Conservation (phyloP, 2,888 invertebrate species). For the Sminthurinus aureus region DNA sequence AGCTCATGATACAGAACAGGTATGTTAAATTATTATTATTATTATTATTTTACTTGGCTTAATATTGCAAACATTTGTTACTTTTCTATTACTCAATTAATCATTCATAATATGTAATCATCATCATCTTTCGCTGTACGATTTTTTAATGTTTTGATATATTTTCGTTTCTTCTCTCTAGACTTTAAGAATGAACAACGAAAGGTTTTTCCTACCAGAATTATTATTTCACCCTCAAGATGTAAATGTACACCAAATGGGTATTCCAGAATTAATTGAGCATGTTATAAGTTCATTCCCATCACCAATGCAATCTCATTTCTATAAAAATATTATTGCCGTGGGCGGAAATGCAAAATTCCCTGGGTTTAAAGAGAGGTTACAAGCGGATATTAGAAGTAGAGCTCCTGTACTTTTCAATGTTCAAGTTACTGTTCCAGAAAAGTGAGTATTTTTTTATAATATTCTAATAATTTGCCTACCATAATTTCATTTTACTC, state of each 20-base stretch:
- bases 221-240: conserved; percentile 93
- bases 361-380: conserved; percentile 81
- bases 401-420: conserved; percentile 79
- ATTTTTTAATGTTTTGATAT: too few species aligned
- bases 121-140: too few species aligned
- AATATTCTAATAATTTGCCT: not conserved
- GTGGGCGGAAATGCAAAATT: conserved; percentile 84
- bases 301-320: conserved; percentile 75
- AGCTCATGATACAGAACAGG: conserved; percentile 64
- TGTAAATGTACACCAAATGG: conserved; percentile 89
- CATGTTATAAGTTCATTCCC: conserved; percentile 79
- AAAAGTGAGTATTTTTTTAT: conserved; percentile 68
- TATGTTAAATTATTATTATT: conserved; percentile 49
- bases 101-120: too few species aligned
- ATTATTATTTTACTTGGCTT: too few species aligned
- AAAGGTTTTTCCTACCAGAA: conserved; percentile 94
- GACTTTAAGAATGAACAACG: conserved; percentile 87
- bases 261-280: conserved; percentile 87
- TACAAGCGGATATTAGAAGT: conserved; percentile 79
- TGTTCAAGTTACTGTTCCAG: conserved; percentile 75
- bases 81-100: too few species aligned
- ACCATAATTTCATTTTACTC: not conserved
- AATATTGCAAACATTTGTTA: too few species aligned
- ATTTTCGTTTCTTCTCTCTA: too few species aligned
- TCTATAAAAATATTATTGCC: conserved; percentile 83